Evolutionary conservation across 2,888 invertebrate genomes (phyloP).

Genomic region (Caenorhabditis japonica): DNA sequence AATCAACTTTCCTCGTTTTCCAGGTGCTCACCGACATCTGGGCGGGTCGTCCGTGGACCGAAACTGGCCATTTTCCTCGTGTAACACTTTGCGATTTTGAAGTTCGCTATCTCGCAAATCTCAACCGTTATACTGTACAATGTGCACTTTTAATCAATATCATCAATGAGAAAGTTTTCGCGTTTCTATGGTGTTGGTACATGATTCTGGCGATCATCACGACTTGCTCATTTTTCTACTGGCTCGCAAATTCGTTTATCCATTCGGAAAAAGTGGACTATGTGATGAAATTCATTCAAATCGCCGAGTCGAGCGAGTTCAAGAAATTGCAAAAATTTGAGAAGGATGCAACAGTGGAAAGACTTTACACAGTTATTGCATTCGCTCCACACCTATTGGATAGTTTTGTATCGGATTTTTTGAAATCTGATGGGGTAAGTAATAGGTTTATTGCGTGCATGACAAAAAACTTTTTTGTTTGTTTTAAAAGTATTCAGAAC

Average conservation of each 20-base stretch:
- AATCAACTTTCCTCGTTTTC: too few species aligned
- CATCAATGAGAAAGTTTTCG: conserved; percentile 76
- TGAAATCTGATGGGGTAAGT: conserved; percentile 73
- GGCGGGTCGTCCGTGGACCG: conserved; percentile 74
- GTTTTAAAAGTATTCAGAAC: too few species aligned
- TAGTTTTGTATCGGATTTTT: conserved; percentile 70
- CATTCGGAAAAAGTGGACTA: conserved; percentile 73
- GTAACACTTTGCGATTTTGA: conserved; percentile 76
- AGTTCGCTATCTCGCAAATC: conserved; percentile 76
- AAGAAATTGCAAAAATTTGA: conserved; percentile 56
- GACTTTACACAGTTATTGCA: conserved; percentile 63
- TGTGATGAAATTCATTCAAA: conserved; percentile 71
- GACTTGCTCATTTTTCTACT: conserved; percentile 70
- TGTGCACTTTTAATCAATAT: conserved; percentile 76
- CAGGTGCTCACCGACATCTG: conserved; percentile 72
- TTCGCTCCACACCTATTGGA: conserved; percentile 72
- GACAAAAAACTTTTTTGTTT: too few species aligned
- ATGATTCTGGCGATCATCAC: conserved; percentile 71
- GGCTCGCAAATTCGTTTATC: conserved; percentile 71
- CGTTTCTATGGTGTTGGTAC: conserved; percentile 77
- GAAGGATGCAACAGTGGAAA: conserved; percentile 55
- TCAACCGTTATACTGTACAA: conserved; percentile 76
- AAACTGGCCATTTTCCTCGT: conserved; percentile 75
- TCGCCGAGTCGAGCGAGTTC: conserved; percentile 62
- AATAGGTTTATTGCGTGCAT: too few species aligned